These are phyloP conservation scores for Hylaeus volcanicus DNA, from an alignment of 1,140 invertebrate genomes.

Conservation along the genomic window DNA sequence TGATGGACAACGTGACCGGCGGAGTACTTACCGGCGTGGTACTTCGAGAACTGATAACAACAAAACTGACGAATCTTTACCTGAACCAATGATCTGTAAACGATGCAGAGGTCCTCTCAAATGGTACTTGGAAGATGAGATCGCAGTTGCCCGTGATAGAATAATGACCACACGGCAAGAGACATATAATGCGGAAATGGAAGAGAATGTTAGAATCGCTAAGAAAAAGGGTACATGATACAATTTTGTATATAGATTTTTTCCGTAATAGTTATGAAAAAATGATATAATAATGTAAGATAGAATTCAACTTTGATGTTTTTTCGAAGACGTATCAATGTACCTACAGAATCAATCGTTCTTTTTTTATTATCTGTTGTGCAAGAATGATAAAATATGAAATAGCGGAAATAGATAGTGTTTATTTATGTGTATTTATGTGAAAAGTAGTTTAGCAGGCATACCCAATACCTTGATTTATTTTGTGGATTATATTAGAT, in stretches of 20 bases:
- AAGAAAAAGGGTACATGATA: conserved; percentile 40
- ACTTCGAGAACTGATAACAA: neutral
- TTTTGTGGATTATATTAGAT: too few species aligned
- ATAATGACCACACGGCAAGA: conserved; percentile 43
- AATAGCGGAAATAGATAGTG: too few species aligned
- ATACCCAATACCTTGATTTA: too few species aligned
- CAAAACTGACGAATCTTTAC: neutral
- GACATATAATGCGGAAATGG: conserved; percentile 33
- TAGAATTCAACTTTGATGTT: neutral
- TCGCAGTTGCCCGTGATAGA: conserved; percentile 57
- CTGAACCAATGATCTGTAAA: conserved; percentile 45
- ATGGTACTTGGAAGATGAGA: conserved; percentile 70
- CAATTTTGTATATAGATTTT: neutral
- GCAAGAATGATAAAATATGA: too few species aligned
- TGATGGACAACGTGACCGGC: neutral
- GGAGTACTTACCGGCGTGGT: too few species aligned
- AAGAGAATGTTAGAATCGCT: conserved; percentile 53
- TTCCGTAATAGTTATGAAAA: neutral
- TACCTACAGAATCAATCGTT: neutral
- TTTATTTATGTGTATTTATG: too few species aligned
- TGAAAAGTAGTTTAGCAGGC: too few species aligned
- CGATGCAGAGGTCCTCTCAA: conserved; percentile 61
- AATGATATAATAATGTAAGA: too few species aligned
- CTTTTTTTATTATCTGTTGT: neutral
- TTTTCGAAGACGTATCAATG: neutral